Percentiles rank a stretch among this genome's conserved stretches.
These are phyloP conservation scores for Kryphioiulus occultus DNA, from an alignment of 2,888 invertebrate species.

Conservation along the genomic window DNA sequence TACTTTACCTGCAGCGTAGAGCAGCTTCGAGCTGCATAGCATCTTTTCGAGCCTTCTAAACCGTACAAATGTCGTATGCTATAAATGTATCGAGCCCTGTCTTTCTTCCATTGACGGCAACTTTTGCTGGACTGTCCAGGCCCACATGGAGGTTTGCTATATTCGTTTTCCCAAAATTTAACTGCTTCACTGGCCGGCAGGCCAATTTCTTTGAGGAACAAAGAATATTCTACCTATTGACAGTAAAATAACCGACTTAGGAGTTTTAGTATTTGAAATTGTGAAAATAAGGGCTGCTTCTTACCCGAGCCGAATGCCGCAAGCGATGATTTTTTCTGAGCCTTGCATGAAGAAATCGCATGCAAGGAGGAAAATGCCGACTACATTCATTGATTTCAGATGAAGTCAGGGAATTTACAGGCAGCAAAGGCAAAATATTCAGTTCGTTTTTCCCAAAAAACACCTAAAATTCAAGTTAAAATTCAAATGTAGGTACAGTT, in stretches of 20 bases:
- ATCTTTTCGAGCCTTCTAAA: constrained; percentile 28
- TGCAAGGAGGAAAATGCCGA: constrained; percentile 33
- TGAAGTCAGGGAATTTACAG: not conserved
- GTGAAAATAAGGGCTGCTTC: not conserved
- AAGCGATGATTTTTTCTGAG: constrained; percentile 38
- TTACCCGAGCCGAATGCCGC: not conserved
- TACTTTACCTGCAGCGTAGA: constrained; percentile 4
- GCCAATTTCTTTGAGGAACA: constrained; percentile 41
- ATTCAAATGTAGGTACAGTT: not conserved
- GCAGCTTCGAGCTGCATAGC: not conserved
- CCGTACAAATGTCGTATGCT: constrained; percentile 22
- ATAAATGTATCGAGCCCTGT: constrained; percentile 5
- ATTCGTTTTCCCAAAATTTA: not conserved
- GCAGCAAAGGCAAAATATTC: not conserved
- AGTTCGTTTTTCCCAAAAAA: not conserved
- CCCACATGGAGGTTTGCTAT: not conserved
- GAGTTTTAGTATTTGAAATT: not conserved
- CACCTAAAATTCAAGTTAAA: not conserved
- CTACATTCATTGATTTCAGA: not conserved
- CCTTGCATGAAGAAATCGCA: constrained; percentile 14
- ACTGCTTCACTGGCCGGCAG: not conserved
- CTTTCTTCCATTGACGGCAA: not conserved
- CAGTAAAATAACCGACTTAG: not conserved
- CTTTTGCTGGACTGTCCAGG: not conserved
- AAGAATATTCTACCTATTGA: not conserved